Evolutionary conservation across 2,797 vertebrate species (phyloP), one percentile per base, ranked within the genome.

Genomic region (Dipus sagitta): DNA sequence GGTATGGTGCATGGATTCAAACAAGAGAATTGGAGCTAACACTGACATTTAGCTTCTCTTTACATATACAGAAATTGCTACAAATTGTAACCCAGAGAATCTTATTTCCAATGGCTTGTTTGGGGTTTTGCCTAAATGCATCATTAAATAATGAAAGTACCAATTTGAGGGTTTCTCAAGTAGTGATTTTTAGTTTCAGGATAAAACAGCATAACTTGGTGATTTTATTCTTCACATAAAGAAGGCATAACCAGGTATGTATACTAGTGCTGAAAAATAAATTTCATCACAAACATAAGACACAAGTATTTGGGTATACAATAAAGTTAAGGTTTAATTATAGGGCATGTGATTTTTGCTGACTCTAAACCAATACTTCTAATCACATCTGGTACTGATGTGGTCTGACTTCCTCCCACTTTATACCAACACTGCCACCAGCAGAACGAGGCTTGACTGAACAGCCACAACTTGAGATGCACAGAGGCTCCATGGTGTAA

Each of bases 131-230:
- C 79, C 87, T 78, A 76, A 93, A 90, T 94, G 81, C 92, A 70
- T 96, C 92, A 94, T 96, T 93, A 95, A 42, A 82, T 86, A 93
- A 96, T 78, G 88, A 95, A 96, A 97, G 93, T 93, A 95, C 94
- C 96, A 94, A 95, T 95, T 92, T 91, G 88, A 96, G 90, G 95
- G 77, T 64, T 96, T 94, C 76, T 93, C 88, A 94, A 94, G 92
- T 14, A 93, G 85, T 30, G 83, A 96, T 74, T 47, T 82, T 94
- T 72, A 93, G 28, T 86, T 95, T 96, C 84, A 93, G 86, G 71
- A 92, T 72, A 82, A 67, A 85, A 38, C 38, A 93, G 64, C 78
- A 26, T 81, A 86, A 90, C 68, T 95, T 88, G 82, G 79, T 74
- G 71, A 94, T 70, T 96, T 96, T 76, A 90, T 88, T 96, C 70